Percentiles rank a stretch among this genome's conserved stretches.
phyloP scores from a whole-genome alignment of 1,140 invertebrate species.

The Leptestheria dahalacensis region DNA sequence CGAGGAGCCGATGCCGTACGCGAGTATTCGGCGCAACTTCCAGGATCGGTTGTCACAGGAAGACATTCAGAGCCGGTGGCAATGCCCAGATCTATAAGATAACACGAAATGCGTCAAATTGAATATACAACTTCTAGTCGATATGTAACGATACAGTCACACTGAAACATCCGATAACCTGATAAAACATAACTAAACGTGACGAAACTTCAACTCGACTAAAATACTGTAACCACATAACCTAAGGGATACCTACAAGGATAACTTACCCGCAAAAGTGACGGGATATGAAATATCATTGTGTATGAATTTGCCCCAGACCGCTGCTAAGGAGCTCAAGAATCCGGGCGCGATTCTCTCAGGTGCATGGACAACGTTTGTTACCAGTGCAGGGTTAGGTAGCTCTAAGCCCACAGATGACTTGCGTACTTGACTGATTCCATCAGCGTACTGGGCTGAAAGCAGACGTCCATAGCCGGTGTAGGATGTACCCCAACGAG shows the following conservation, averaged over 20 bases:
- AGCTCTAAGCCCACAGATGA: conserved; percentile 28
- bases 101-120: not conserved
- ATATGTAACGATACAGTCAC: too few relatives aligned
- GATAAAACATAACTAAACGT: too few relatives aligned
- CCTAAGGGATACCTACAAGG: not conserved
- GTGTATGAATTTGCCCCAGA: conserved; percentile 59
- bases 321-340: conserved; percentile 52
- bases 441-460: conserved; percentile 22
- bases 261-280: conserved; percentile 10
- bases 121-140: not conserved
- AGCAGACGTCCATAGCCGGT: conserved; percentile 34
- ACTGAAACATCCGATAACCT: too few relatives aligned
- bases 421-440: conserved; percentile 23
- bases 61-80: not conserved
- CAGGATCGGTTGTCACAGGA: not conserved
- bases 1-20: not conserved
- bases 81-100: conserved; percentile 7
- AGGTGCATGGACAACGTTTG: conserved; percentile 31
- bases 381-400: conserved; percentile 49
- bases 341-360: conserved; percentile 19
- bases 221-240: too few relatives aligned
- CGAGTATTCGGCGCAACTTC: conserved; percentile 11
- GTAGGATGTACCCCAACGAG: conserved; percentile 34
- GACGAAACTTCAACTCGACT: too few relatives aligned
- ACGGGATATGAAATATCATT: conserved; percentile 16